A percentile compares a stretch with the other conserved stretches of the same genome.
Evolutionary conservation across 1,140 invertebrate genomes (phyloP).

Genomic region (Centruroides sculpturatus): DNA sequence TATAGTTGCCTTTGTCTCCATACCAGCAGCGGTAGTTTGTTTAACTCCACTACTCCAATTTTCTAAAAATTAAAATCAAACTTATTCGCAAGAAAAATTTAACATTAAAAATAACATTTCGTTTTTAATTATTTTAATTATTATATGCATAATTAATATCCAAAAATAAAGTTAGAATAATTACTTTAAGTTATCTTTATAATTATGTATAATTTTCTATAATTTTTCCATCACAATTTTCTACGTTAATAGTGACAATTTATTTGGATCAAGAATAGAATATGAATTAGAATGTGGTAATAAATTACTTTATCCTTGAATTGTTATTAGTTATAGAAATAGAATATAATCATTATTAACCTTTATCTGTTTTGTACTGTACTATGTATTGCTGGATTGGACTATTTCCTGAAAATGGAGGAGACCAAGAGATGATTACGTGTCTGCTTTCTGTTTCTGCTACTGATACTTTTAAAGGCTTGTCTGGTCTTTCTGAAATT

Average conservation of each 20-base stretch:
- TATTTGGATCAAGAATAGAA: too few relatives aligned
- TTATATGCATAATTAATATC: too few relatives aligned
- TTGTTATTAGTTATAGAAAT: neutral
- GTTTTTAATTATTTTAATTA: too few relatives aligned
- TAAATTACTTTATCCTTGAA: too few relatives aligned
- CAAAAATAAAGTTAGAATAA: too few relatives aligned
- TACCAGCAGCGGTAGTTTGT: slow-evolving; percentile 7
- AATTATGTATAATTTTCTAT: too few relatives aligned
- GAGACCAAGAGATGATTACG: slow-evolving; percentile 17
- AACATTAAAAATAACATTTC: too few relatives aligned
- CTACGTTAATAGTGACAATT: too few relatives aligned
- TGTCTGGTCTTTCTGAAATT: slow-evolving; percentile 37
- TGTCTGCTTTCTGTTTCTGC: slow-evolving; percentile 15
- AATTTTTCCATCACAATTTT: too few relatives aligned
- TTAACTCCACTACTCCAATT: slow-evolving; percentile 11
- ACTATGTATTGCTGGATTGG: slow-evolving; percentile 18
- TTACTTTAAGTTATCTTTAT: too few relatives aligned
- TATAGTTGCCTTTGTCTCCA: slow-evolving; percentile 15
- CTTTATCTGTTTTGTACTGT: slow-evolving; percentile 12
- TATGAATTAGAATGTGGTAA: too few relatives aligned
- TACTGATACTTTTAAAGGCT: slow-evolving; percentile 17
- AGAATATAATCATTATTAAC: neutral
- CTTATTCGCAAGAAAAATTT: too few relatives aligned
- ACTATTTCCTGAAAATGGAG: slow-evolving; percentile 21
- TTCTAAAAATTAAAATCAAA: neutral